These are phyloP conservation scores for Dione vanillae DNA, from an alignment of 2,888 invertebrate genomes.

Conservation along the genomic window DNA sequence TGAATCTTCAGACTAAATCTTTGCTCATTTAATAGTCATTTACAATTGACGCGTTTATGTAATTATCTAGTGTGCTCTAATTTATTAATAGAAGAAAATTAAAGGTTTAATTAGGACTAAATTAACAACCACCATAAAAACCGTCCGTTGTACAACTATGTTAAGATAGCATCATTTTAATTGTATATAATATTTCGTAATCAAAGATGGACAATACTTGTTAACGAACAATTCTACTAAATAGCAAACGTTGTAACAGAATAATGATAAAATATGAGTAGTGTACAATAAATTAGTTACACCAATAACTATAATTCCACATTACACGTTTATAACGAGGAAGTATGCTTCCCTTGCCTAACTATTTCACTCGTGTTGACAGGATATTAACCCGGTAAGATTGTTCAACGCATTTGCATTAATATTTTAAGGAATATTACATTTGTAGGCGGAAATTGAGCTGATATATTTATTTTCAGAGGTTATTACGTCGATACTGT, in stretches of 20 bases:
- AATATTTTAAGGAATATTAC: slow-evolving; percentile 15
- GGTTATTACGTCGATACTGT: slow-evolving; percentile 1
- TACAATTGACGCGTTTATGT: no score
- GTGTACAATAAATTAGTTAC: neutral
- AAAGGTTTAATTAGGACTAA: no score
- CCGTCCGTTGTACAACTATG: no score
- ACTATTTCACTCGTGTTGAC: slow-evolving; percentile 23
- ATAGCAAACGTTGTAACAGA: neutral
- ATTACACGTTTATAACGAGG: slow-evolving; percentile 3
- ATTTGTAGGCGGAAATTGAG: slow-evolving; percentile 18
- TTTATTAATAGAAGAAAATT: no score
- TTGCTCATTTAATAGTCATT: no score
- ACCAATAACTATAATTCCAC: neutral
- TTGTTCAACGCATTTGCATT: slow-evolving; percentile 19
- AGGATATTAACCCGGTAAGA: slow-evolving; percentile 19
- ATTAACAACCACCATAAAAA: no score
- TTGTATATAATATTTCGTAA: neutral
- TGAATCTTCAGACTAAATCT: no score
- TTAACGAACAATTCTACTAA: neutral
- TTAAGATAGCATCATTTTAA: no score
- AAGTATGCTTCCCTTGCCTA: slow-evolving; percentile 6
- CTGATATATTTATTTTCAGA: slow-evolving; percentile 2
- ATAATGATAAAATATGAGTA: neutral
- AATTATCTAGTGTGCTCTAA: no score
- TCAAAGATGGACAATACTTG: neutral